phyloP scores from a whole-genome alignment of 1,140 invertebrate genomes.

The Pogonus chalceus region DNA sequence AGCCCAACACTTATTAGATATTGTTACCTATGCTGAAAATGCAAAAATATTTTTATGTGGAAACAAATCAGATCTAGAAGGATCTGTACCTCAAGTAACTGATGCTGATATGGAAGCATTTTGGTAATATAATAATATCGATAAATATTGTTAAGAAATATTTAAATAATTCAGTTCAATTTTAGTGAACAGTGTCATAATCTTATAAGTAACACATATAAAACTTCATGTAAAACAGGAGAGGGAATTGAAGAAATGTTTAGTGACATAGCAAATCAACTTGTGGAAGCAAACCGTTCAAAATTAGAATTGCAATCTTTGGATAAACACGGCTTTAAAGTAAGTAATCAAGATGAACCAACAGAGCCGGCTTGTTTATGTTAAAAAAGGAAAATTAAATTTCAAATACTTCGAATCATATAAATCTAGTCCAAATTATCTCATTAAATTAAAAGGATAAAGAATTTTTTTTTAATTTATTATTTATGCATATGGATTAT shows the following conservation, averaged over 20 bases:
- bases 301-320: slow-evolving; percentile 69
- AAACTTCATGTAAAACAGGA: slow-evolving; percentile 83
- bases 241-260: slow-evolving; percentile 87
- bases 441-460: too few species aligned
- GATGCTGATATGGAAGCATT: slow-evolving; percentile 86
- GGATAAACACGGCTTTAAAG: slow-evolving; percentile 68
- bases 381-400: too few species aligned
- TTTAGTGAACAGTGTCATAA: slow-evolving; percentile 84
- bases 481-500: too few species aligned
- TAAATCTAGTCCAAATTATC: too few species aligned
- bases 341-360: slow-evolving; percentile 52
- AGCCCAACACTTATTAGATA: slow-evolving; percentile 81
- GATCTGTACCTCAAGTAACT: slow-evolving; percentile 60
- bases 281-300: slow-evolving; percentile 69
- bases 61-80: slow-evolving; percentile 76
- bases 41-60: slow-evolving; percentile 89
- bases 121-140: slow-evolving; percentile 45
- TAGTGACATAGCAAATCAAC: slow-evolving; percentile 67
- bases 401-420: too few species aligned
- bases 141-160: slow-evolving; percentile 7
- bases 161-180: slow-evolving; percentile 18
- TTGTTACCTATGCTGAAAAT: slow-evolving; percentile 86
- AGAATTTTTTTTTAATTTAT: too few species aligned
- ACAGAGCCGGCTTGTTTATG: slow-evolving; percentile 35
- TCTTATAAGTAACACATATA: slow-evolving; percentile 77